phyloP scores from a whole-genome alignment of 2,113 vertebrate species.

The Apteryx owenii region DNA sequence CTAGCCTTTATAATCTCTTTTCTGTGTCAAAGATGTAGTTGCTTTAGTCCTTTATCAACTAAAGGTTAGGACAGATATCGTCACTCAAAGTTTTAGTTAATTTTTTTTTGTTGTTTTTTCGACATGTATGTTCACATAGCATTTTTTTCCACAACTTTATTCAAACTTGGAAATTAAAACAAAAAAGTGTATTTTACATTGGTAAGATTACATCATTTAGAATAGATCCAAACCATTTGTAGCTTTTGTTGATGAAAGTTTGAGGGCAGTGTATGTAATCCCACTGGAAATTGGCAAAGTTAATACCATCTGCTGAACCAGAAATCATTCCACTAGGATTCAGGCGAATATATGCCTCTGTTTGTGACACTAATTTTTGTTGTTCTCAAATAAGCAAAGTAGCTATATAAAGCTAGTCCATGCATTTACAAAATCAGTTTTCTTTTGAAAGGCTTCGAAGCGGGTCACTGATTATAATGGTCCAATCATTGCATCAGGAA shows the following conservation, averaged over 20 bases:
- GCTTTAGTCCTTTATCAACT: neutral
- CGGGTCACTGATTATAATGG: neutral
- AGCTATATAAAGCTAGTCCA: neutral
- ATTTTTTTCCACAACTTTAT: neutral
- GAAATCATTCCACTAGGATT: neutral
- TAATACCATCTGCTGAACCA: neutral
- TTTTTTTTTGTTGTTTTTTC: neutral
- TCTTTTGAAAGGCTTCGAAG: neutral
- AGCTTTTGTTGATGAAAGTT: neutral
- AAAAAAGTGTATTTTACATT: neutral
- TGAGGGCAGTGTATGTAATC: neutral
- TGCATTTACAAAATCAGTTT: neutral
- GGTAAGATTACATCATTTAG: neutral
- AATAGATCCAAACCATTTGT: neutral
- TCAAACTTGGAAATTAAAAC: neutral
- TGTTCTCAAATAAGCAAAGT: neutral
- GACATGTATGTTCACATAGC: rapidly evolving
- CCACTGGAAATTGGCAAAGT: neutral
- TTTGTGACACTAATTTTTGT: neutral
- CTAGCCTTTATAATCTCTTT: neutral
- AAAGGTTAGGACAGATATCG: neutral
- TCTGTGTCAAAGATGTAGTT: neutral
- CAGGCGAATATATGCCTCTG: neutral
- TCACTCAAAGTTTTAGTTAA: neutral
- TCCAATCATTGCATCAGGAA: neutral